Base-by-base conservation (phyloP, 2,888 invertebrate genomes). In the Polyploca ridens region DNA sequence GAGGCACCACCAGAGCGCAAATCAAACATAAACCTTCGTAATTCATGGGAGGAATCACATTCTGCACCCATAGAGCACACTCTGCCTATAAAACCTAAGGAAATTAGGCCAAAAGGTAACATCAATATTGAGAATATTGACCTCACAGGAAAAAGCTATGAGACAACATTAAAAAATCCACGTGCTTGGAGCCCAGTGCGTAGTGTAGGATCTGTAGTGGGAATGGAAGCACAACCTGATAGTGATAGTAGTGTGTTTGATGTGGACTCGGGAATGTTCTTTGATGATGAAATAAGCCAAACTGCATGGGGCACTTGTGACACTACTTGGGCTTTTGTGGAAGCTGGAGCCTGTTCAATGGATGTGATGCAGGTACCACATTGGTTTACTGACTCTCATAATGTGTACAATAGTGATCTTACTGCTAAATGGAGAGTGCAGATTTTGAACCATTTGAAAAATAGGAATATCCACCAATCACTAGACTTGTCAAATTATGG, bases 181-280 rank as follows among this genome's bases (percentile, higher is more conserved):
- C 95, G 97, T 79, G 97, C 97, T 38, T 97, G 98, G 97, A 97
- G 97, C 81, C 98, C 98, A 19, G 97, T 97, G n/a, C 95, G 97
- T 71, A 97, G 97, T 82, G 97, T 97, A 10, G 98, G 98, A 11
- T 97, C 97, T 33, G 96, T 97, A 62, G 96, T 96, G 27, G 97
- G 97, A 2, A 97, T 97, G 79, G 97, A 98, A 89, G 97, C 96
- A n/a, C 97, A 97, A 85, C 97, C 97, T 4, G 97, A 97, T 83
- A 96, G 97, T 71, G 97, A 97, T 83, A 97, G 97, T 63, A 96
- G 97, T 80, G 96, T 97, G 11, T 97, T 97, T 87, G 97, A 97
- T 93, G 95, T 96, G 5, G 97, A 97, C 80, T 97, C 97, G 5
- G 97, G 97, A 66, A 96, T 97, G 82, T 97, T 96, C 80, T 97